Conservation (phyloP, 2,113 vertebrate species). For the Amblyornis subalaris region DNA sequence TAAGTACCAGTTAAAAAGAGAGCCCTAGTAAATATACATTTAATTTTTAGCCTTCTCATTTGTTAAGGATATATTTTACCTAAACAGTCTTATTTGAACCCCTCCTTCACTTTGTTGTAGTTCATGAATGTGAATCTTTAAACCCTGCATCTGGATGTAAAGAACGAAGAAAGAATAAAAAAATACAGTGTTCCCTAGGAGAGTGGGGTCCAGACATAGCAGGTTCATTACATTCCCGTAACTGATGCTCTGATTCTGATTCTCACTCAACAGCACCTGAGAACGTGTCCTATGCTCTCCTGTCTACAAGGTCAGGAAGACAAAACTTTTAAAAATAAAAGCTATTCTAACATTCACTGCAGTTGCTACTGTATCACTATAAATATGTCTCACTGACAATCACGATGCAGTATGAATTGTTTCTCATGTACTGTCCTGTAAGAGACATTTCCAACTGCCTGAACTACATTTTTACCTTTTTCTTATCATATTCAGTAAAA, state of each 20-base stretch:
- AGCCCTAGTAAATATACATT: background rate
- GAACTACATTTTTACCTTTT: background rate
- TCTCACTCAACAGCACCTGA: background rate
- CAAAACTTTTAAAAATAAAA: background rate
- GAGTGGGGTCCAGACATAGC: background rate
- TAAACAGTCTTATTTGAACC: background rate
- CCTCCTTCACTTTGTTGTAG: background rate
- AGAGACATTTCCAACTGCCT: background rate
- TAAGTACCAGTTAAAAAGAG: background rate
- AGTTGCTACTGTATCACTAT: background rate
- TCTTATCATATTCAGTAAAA: background rate
- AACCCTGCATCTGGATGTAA: background rate
- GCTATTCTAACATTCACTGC: background rate
- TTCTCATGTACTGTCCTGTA: background rate
- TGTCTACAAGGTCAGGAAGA: background rate
- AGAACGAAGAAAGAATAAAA: background rate
- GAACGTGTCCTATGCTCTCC: fast-evolving
- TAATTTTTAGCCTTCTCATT: background rate
- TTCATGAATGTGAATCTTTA: background rate
- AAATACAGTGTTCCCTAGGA: fast-evolving
- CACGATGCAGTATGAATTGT: background rate
- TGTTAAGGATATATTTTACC: background rate
- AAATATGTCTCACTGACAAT: background rate
- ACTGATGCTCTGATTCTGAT: background rate
- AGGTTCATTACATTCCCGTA: background rate